Evolutionary conservation across 1,140 invertebrate genomes (phyloP).

Genomic region (Camponotus floridanus): DNA sequence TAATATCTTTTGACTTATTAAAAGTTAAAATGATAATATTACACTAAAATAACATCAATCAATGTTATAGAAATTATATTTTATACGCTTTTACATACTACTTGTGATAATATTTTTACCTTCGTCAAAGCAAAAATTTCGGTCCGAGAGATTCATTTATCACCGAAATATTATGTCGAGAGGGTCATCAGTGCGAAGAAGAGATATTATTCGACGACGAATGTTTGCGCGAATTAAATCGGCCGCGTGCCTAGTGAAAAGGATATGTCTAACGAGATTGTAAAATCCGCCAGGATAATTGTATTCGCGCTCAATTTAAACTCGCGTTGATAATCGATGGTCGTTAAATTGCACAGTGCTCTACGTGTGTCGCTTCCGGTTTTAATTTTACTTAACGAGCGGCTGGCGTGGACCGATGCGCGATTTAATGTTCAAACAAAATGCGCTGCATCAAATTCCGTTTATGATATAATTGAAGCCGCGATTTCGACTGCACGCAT

Average conservation of each 20-base stretch:
- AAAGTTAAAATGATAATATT: not conserved
- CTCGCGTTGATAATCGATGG: slow-evolving; percentile 71
- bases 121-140: slow-evolving; percentile 16
- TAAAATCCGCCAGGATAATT: slow-evolving; percentile 62
- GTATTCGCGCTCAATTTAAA: slow-evolving; percentile 68
- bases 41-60: not conserved
- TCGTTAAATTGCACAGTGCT: slow-evolving; percentile 65
- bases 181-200: slow-evolving; percentile 13
- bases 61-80: not conserved
- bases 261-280: slow-evolving; percentile 65
- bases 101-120: slow-evolving; percentile 1
- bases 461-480: slow-evolving; percentile 59
- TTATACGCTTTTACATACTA: not conserved
- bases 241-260: slow-evolving; percentile 40
- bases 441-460: slow-evolving; percentile 54
- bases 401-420: slow-evolving; percentile 24
- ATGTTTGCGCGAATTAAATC: slow-evolving; percentile 66
- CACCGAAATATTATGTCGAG: slow-evolving; percentile 18
- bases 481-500: slow-evolving; percentile 2
- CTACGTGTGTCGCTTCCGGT: slow-evolving; percentile 53
- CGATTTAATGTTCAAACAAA: slow-evolving; percentile 57
- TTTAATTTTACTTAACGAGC: slow-evolving; percentile 71
- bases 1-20: not conserved
- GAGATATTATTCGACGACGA: slow-evolving; percentile 37
- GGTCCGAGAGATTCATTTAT: slow-evolving; percentile 36